Base-by-base conservation (phyloP, 53 echinoderm and acorn worm genomes). In the Glandiceps talaboti region DNA sequence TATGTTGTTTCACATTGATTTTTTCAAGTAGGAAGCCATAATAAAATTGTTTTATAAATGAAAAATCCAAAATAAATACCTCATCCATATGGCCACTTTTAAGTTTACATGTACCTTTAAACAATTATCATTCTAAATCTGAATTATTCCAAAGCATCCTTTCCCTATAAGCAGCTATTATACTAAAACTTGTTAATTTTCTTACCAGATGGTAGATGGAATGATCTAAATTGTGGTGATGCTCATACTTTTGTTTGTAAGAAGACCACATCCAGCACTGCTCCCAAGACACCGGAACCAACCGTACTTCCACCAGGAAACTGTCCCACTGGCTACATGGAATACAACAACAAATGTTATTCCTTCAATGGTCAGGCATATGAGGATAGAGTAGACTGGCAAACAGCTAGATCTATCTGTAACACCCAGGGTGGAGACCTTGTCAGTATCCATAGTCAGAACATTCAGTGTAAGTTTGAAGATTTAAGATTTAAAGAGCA, bases 181-280 rank as follows among this genome's bases (percentile, higher is more conserved):
- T n/a, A n/a, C n/a, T n/a, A n/a, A n/a, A n/a, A n/a, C n/a, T n/a
- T n/a, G n/a, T n/a, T n/a, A n/a, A n/a, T n/a, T n/a, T n/a, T n/a
- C n/a, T n/a, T 45, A 12, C 27, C 74, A 91, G 82, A 90, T 73
- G 90, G 91, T 31, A 72, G 78, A 31, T 94, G 91, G 91, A 94
- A 94, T 76, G 94, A 94, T 77, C 85, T 87, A 33, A 91, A 94
- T 86, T 94, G 94, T 73, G 94, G 94, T 31, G 90, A 90, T 33
- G 80, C 83, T 14, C 85, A 82, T 12, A 85, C 91, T 20, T 94
- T 94, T 86, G 91, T 94, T 84, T 94, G 94, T 84, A 87, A 90
- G 84, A 83, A 86, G 32, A 74, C 64, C 0, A 73, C 86, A 64
- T 84, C 84, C 27, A 84, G 78, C 0, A 81, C 87, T 14, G 29